A percentile compares a stretch with the other conserved stretches of the same genome.
Conservation (phyloP, 1,140 invertebrate species). For the Stegodyphus mimosarum region DNA sequence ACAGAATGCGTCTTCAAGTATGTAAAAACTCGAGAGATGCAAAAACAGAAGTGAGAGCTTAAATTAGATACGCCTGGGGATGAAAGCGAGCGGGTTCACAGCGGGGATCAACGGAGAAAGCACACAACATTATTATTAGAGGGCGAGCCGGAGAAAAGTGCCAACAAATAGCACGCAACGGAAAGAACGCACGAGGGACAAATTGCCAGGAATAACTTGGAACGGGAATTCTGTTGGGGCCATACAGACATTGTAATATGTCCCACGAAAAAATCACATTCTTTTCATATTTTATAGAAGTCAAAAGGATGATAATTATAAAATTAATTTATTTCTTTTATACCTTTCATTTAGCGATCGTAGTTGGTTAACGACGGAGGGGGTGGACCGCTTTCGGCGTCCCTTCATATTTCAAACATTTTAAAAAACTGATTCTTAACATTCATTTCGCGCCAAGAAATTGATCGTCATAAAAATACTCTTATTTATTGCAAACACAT, state of each 20-base stretch:
- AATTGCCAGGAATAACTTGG: conserved; percentile 49
- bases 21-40: not conserved
- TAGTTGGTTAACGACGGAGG: too few relatives aligned
- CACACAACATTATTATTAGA: conserved; percentile 49
- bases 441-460: too few relatives aligned
- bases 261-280: too few relatives aligned
- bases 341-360: too few relatives aligned
- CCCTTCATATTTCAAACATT: too few relatives aligned
- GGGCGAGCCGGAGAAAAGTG: conserved; percentile 20
- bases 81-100: not conserved
- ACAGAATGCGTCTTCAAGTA: not conserved
- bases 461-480: too few relatives aligned
- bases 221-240: not conserved
- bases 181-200: conserved; percentile 26
- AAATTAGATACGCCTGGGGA: conserved; percentile 40
- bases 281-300: too few relatives aligned
- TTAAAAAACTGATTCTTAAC: too few relatives aligned
- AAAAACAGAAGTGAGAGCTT: conserved; percentile 10
- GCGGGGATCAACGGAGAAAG: not conserved
- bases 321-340: too few relatives aligned
- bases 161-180: conserved; percentile 38
- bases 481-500: too few relatives aligned
- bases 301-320: too few relatives aligned
- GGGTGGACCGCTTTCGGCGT: too few relatives aligned
- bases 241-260: not conserved